A percentile compares a stretch with the other conserved stretches of the same genome.
These are phyloP conservation scores for Halcyon senegalensis DNA, from an alignment of 2,113 vertebrate genomes.

Conservation along the genomic window DNA sequence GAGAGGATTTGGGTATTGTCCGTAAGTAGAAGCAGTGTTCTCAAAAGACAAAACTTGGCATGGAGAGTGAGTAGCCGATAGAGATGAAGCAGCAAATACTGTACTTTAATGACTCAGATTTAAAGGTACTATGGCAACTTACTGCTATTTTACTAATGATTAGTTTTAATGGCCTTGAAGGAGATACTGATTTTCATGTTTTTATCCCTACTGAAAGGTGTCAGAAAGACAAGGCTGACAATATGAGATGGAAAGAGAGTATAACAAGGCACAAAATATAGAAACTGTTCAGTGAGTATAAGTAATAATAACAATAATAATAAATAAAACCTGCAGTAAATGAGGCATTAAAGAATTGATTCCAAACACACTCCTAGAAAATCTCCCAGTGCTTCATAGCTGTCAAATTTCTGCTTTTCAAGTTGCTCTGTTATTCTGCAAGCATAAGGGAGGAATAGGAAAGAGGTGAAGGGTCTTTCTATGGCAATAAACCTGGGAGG, in stretches of 20 bases:
- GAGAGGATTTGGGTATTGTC: neutral
- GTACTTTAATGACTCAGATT: neutral
- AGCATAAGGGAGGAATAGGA: neutral
- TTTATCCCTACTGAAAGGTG: neutral
- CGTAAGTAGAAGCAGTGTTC: neutral
- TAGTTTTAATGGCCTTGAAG: neutral
- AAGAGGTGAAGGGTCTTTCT: neutral
- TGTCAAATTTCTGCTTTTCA: slow-evolving; percentile 45
- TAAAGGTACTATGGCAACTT: neutral
- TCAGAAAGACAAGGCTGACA: slow-evolving; percentile 36
- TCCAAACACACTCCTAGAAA: slow-evolving; percentile 37
- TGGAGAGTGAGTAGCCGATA: neutral
- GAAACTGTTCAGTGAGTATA: slow-evolving; percentile 3
- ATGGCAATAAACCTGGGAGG: neutral
- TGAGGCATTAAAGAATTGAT: slow-evolving; percentile 41
- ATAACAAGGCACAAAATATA: slow-evolving; percentile 40
- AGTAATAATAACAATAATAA: neutral
- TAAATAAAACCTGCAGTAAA: neutral
- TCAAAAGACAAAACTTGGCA: neutral
- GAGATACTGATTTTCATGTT: neutral
- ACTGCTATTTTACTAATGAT: neutral
- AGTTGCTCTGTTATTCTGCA: slow-evolving; percentile 4
- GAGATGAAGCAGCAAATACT: neutral
- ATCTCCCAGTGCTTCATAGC: neutral
- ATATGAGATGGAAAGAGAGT: neutral